Evolutionary conservation across 2,888 invertebrate species (phyloP).

Genomic region (Leptinotarsa juncta): DNA sequence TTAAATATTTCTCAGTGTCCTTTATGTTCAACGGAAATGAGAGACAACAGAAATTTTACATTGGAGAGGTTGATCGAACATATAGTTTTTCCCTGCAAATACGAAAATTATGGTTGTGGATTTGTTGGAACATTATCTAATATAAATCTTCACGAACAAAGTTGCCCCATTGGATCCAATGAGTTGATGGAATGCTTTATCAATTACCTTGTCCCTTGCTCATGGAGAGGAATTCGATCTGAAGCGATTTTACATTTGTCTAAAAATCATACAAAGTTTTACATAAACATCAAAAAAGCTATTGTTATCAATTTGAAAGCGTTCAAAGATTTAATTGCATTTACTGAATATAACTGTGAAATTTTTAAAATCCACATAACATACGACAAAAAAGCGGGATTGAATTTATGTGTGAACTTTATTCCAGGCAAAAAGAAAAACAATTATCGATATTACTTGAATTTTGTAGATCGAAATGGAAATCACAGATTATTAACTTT

Average conservation of each 20-base stretch:
- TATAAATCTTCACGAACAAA: neutral
- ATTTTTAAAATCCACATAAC: constrained; percentile 16
- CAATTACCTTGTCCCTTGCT: neutral
- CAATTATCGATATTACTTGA: neutral
- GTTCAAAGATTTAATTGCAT: neutral
- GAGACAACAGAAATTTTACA: constrained; percentile 17
- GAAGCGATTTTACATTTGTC: constrained; percentile 12
- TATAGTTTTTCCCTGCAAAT: constrained; percentile 19
- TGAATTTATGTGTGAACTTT: neutral
- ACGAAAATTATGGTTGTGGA: neutral
- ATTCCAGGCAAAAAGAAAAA: neutral
- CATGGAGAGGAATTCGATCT: constrained; percentile 13
- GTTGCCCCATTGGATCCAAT: neutral
- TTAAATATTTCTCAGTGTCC: constrained; percentile 15
- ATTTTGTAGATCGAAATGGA: constrained; percentile 11
- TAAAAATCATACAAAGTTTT: neutral
- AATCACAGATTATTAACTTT: constrained; percentile 10
- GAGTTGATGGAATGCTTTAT: neutral
- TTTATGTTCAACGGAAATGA: neutral
- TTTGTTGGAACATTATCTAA: constrained; percentile 3
- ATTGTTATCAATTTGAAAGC: constrained; percentile 6
- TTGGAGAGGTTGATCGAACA: constrained; percentile 21
- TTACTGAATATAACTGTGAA: constrained; percentile 4
- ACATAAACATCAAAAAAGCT: neutral
- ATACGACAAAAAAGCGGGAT: neutral